These are phyloP conservation scores for Oreochromis tanganicae DNA, from an alignment of 2,113 vertebrate species.

Conservation along the genomic window DNA sequence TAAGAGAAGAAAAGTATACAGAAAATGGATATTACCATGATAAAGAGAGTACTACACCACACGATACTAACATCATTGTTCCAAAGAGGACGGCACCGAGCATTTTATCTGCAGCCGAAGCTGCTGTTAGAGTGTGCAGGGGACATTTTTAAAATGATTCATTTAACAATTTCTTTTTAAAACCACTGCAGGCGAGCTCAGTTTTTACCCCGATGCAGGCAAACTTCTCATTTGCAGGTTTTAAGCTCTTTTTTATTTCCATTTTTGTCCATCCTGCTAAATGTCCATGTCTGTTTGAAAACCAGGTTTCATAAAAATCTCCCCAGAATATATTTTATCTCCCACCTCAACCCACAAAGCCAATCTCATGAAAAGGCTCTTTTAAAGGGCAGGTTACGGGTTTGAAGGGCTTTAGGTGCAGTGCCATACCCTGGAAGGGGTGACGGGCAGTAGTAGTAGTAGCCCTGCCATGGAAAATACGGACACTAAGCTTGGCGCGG, in stretches of 20 bases:
- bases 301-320: neutral
- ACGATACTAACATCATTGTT: neutral
- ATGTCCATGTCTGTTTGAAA: neutral
- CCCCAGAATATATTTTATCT: neutral
- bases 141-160: neutral
- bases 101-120: neutral
- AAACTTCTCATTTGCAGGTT: neutral
- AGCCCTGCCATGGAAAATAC: too few relatives aligned
- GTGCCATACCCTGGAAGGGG: neutral
- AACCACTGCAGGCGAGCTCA: neutral
- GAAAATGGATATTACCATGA: neutral
- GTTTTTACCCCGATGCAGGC: neutral
- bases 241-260: neutral
- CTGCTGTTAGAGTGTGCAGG: neutral
- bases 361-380: neutral
- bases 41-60: neutral
- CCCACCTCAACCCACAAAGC: neutral
- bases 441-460: neutral
- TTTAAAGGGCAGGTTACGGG: fast-evolving
- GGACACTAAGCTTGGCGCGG: too few relatives aligned
- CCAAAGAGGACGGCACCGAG: neutral
- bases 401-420: neutral
- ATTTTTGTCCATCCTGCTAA: neutral
- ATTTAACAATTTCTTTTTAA: neutral
- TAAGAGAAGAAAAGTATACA: neutral